Conservation (phyloP, 2,888 invertebrate species). For the Tetanocera ferruginea region DNA sequence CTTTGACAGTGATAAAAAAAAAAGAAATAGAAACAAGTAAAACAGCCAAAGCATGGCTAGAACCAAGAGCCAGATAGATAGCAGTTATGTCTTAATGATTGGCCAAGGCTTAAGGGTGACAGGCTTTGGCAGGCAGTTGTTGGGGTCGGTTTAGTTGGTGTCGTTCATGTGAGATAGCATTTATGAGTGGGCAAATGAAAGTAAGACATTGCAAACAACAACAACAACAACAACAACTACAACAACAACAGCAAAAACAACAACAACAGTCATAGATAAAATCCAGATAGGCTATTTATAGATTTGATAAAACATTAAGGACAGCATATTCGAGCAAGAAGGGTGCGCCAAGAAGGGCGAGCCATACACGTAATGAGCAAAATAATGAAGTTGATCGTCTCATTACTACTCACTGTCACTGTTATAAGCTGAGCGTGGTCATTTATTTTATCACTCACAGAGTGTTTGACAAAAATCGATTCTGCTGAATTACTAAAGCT, state of each 20-base stretch:
- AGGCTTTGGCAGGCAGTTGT: neutral
- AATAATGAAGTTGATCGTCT: constrained; percentile 17
- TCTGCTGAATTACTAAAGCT: too few species aligned
- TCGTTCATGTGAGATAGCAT: constrained; percentile 7
- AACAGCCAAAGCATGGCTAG: neutral
- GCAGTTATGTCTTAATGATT: neutral
- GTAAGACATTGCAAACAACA: constrained; percentile 7
- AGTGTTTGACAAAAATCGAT: too few species aligned
- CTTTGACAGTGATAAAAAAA: neutral
- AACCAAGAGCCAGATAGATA: neutral
- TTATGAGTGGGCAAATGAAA: neutral
- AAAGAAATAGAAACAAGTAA: neutral
- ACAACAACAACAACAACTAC: constrained; percentile 1
- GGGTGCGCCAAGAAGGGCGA: neutral
- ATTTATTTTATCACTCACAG: too few species aligned
- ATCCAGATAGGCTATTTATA: neutral
- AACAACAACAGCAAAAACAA: neutral
- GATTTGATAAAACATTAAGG: constrained; percentile 15
- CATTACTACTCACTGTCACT: neutral
- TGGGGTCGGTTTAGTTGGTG: neutral
- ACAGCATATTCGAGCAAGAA: neutral
- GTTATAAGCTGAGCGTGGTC: too few species aligned
- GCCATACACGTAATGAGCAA: neutral
- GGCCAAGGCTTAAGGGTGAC: neutral
- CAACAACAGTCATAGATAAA: neutral